Evolutionary conservation across 2,113 vertebrate species (phyloP).

Genomic region (Genyomyrus donnyi): DNA sequence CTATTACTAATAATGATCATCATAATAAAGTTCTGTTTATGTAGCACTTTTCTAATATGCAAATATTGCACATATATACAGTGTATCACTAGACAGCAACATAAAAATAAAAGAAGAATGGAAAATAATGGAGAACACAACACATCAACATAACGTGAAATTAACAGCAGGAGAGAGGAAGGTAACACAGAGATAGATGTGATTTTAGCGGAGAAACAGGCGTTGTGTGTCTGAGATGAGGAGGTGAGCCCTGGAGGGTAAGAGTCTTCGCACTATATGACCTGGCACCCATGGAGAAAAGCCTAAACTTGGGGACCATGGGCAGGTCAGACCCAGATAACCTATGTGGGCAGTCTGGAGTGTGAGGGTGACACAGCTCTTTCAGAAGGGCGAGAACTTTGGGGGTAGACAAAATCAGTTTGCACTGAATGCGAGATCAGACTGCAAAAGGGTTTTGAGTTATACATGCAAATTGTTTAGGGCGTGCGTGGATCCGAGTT

Average conservation of each 20-base stretch:
- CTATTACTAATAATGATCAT: neutral
- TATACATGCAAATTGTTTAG: neutral
- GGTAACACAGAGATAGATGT: neutral
- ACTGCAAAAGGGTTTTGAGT: neutral
- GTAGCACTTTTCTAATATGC: neutral
- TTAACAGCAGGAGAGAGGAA: neutral
- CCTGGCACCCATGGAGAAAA: neutral
- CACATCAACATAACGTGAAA: neutral
- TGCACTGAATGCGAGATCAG: neutral
- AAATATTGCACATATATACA: neutral
- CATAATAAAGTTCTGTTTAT: neutral
- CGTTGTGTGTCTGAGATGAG: neutral
- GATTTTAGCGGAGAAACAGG: neutral
- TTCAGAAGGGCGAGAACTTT: neutral
- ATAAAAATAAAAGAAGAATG: neutral
- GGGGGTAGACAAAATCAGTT: neutral
- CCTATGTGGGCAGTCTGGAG: neutral
- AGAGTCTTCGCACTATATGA: neutral
- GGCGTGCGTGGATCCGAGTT: neutral
- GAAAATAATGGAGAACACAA: neutral
- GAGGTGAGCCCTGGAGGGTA: neutral
- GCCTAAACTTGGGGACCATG: neutral
- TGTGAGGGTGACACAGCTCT: neutral
- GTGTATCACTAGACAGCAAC: neutral
- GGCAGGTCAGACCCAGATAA: neutral